Conservation (phyloP, 2,888 invertebrate genomes). For the Macropis europaea region DNA sequence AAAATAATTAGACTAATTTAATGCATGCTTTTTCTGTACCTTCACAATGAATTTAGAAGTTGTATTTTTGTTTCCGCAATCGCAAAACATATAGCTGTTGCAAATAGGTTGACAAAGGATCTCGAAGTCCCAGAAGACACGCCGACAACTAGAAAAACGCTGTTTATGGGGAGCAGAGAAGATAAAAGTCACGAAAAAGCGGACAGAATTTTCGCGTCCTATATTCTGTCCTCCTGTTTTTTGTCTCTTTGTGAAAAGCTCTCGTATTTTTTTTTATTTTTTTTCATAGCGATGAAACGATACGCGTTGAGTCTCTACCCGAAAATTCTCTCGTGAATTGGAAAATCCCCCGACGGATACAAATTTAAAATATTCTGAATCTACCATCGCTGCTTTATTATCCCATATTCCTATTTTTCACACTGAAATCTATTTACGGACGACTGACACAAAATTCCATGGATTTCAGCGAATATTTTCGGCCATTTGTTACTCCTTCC, state of each 20-base stretch:
- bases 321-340: too few species aligned
- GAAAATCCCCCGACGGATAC: background rate
- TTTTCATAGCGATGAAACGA: background rate
- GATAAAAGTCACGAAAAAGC: background rate
- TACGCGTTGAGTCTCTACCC: background rate
- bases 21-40: too few species aligned
- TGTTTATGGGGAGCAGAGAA: background rate
- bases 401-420: background rate
- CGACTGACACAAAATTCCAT: too few species aligned
- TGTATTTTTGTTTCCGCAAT: too few species aligned
- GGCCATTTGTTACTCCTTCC: too few species aligned
- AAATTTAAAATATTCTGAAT: background rate
- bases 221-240: background rate
- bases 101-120: background rate
- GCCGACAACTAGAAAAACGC: background rate
- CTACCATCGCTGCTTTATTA: background rate
- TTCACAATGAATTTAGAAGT: too few species aligned
- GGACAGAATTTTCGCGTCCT: background rate
- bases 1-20: too few species aligned
- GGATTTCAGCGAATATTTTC: too few species aligned
- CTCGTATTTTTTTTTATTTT: background rate
- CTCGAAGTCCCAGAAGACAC: background rate
- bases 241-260: conserved; percentile 1
- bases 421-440: too few species aligned
- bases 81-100: too few species aligned